phyloP scores from a whole-genome alignment of 2,797 vertebrate species.

The Rallus crepitans region DNA sequence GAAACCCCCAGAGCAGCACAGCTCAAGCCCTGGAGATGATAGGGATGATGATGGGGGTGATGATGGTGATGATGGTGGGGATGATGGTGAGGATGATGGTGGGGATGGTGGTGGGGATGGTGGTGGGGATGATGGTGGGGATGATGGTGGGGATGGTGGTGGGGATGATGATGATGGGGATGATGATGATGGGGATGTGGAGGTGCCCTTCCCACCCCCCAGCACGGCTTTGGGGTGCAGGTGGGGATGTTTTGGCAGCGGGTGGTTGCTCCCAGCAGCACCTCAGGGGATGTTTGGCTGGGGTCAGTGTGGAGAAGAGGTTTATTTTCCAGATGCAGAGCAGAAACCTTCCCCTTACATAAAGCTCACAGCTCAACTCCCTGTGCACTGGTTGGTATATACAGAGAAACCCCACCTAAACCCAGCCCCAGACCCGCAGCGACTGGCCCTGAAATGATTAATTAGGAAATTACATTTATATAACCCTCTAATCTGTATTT shows the following conservation, averaged over 20 bases:
- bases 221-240: not conserved
- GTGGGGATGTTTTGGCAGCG: not conserved
- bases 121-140: too few relatives aligned
- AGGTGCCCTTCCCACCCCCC: not conserved
- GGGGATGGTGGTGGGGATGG: too few relatives aligned
- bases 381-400: not conserved
- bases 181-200: too few relatives aligned
- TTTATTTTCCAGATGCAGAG: not conserved
- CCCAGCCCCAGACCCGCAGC: not conserved
- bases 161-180: too few relatives aligned
- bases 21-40: too few relatives aligned
- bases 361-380: not conserved
- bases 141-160: too few relatives aligned
- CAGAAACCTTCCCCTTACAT: rapidly evolving
- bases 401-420: not conserved
- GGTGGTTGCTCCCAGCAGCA: rapidly evolving
- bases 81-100: too few relatives aligned
- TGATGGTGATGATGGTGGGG: too few relatives aligned
- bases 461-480: conserved; percentile 84
- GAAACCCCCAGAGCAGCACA: rapidly evolving
- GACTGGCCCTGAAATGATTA: conserved; percentile 72
- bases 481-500: conserved; percentile 80
- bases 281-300: rapidly evolving
- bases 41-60: too few relatives aligned
- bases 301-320: not conserved